These are phyloP conservation scores for Pangasianodon gigas DNA, from an alignment of 2,113 vertebrate genomes.

Conservation along the genomic window DNA sequence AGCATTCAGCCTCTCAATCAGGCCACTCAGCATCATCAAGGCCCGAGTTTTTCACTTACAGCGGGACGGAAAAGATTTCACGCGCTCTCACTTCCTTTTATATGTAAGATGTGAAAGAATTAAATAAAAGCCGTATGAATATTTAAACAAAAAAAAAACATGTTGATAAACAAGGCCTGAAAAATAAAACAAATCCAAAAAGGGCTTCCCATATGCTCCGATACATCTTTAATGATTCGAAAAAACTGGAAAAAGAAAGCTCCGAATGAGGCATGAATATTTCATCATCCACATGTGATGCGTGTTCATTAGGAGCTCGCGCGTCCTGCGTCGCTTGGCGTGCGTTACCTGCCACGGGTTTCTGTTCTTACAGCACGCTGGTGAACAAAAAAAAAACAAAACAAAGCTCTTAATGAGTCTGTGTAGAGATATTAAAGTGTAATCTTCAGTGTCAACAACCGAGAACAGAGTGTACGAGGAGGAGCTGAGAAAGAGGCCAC, in stretches of 20 bases:
- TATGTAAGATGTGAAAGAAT: constrained; percentile 85
- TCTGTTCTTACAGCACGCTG: constrained; percentile 73
- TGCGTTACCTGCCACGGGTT: constrained; percentile 75
- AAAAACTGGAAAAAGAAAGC: constrained; percentile 81
- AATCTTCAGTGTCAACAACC: constrained; percentile 51
- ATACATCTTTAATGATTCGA: constrained; percentile 83
- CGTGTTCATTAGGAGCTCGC: constrained; percentile 74
- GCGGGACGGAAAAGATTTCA: constrained; percentile 78
- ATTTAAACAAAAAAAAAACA: constrained; percentile 83
- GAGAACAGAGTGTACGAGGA: constrained; percentile 38
- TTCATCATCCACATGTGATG: constrained; percentile 82
- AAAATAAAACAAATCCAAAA: constrained; percentile 79
- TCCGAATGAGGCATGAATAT: constrained; percentile 81
- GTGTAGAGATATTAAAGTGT: constrained; percentile 56
- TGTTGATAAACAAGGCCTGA: constrained; percentile 82
- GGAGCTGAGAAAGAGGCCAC: constrained; percentile 29
- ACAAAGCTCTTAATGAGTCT: constrained; percentile 66
- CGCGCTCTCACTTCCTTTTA: constrained; percentile 79
- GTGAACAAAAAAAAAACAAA: constrained; percentile 64
- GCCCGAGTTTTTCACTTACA: constrained; percentile 76
- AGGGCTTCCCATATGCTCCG: constrained; percentile 79
- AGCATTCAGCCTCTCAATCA: constrained; percentile 69
- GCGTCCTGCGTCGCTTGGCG: constrained; percentile 69
- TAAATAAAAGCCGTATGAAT: constrained; percentile 82
- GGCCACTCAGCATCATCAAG: constrained; percentile 76